A percentile compares a stretch with the other conserved stretches of the same genome.
Evolutionary conservation across 2,113 vertebrate genomes (phyloP).

Genomic region (Paracanthobrama guichenoti): DNA sequence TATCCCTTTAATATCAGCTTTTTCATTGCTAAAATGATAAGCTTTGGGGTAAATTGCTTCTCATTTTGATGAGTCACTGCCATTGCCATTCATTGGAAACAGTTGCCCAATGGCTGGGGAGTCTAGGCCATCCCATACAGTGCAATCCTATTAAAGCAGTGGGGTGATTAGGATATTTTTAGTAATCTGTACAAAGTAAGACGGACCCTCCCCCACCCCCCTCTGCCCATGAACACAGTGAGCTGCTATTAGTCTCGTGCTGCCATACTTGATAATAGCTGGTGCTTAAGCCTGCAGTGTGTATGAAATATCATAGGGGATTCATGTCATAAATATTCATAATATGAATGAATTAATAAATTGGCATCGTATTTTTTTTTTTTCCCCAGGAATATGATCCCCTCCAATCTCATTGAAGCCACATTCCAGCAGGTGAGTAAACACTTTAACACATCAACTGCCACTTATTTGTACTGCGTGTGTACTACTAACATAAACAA

Average conservation of each 20-base stretch:
- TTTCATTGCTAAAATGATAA: neutral
- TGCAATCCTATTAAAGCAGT: constrained; percentile 68
- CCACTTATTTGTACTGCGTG: neutral
- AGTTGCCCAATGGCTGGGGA: constrained; percentile 24
- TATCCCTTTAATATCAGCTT: neutral
- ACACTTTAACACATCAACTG: neutral
- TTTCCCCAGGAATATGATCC: constrained; percentile 86
- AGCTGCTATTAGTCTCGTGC: constrained; percentile 32
- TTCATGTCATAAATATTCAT: neutral
- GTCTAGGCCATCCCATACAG: constrained; percentile 25
- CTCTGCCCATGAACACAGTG: constrained; percentile 43
- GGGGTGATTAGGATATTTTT: constrained; percentile 71
- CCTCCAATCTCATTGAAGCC: constrained; percentile 87
- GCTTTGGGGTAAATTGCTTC: neutral
- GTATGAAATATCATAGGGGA: neutral
- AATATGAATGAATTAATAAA: neutral
- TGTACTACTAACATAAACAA: neutral
- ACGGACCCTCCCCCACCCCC: constrained; percentile 55
- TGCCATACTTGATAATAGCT: neutral
- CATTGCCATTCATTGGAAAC: neutral
- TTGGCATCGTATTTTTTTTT: neutral
- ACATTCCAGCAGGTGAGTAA: constrained; percentile 85
- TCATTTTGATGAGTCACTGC: neutral
- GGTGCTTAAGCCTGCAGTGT: no score
- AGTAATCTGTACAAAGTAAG: constrained; percentile 62